A percentile compares a stretch with the other conserved stretches of the same genome.
Conservation (phyloP, 2,888 invertebrate genomes). For the Mythimna loreyi region DNA sequence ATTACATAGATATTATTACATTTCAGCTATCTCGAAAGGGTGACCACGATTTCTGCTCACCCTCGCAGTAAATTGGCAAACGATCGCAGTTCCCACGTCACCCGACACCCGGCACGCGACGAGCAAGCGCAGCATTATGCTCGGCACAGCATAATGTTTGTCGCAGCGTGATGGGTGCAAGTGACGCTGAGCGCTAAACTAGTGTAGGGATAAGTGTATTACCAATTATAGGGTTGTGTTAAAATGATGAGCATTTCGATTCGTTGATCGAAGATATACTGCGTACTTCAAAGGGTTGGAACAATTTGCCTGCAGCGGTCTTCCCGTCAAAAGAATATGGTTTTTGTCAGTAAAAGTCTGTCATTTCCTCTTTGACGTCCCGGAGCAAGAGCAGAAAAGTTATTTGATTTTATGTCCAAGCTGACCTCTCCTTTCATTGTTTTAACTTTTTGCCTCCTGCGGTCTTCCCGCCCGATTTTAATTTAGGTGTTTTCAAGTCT, state of each 20-base stretch:
- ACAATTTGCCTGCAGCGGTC: too few relatives aligned
- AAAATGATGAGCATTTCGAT: not conserved
- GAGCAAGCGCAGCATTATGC: conserved; percentile 46
- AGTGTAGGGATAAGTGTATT: conserved; percentile 29
- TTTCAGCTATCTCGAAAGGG: not conserved
- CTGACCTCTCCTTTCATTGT: too few relatives aligned
- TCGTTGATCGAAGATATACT: too few relatives aligned
- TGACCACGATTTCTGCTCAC: conserved; percentile 19
- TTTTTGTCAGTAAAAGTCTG: too few relatives aligned
- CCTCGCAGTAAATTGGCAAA: conserved; percentile 55
- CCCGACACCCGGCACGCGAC: conserved; percentile 62
- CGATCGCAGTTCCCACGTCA: conserved; percentile 64
- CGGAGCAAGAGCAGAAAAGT: too few relatives aligned
- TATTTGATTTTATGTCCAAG: too few relatives aligned
- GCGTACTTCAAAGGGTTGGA: too few relatives aligned
- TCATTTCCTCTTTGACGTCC: too few relatives aligned
- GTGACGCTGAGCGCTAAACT: conserved; percentile 52
- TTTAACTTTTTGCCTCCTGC: too few relatives aligned
- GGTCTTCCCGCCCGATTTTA: too few relatives aligned
- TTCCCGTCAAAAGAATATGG: too few relatives aligned
- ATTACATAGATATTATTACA: not conserved
- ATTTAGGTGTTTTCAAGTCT: too few relatives aligned
- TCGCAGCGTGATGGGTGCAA: conserved; percentile 23
- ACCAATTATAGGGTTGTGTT: conserved; percentile 12
- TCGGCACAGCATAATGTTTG: conserved; percentile 28